Percentiles rank a stretch among this genome's conserved stretches.
phyloP scores from a whole-genome alignment of 2,888 invertebrate genomes.

The Clitarchus hookeri region DNA sequence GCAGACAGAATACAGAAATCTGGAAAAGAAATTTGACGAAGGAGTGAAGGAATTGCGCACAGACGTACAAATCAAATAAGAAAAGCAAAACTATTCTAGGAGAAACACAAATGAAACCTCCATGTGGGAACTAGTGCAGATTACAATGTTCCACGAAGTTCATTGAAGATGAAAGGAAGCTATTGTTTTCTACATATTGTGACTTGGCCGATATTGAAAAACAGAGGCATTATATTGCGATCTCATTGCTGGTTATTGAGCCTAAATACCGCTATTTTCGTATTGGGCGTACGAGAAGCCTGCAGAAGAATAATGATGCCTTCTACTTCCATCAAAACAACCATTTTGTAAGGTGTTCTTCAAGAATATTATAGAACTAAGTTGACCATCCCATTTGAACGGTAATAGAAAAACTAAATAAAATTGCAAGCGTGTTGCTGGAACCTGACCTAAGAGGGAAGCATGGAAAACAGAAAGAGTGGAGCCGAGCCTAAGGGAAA shows the following conservation, averaged over 20 bases:
- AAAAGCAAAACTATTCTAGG: neutral
- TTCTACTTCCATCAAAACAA: neutral
- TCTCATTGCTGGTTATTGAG: no score
- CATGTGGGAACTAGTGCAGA: neutral
- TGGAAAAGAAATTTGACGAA: neutral
- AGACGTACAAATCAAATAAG: neutral
- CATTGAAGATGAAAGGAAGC: no score
- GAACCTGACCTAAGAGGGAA: neutral
- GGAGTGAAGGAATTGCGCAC: neutral
- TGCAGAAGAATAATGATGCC: neutral
- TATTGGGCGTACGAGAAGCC: neutral
- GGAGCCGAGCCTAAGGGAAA: neutral
- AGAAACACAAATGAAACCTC: neutral
- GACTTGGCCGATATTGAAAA: neutral
- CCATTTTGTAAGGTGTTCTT: neutral
- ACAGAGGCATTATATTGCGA: neutral
- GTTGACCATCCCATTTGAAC: neutral
- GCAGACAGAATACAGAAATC: neutral
- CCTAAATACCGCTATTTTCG: no score
- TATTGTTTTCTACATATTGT: neutral
- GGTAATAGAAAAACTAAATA: neutral
- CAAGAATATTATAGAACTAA: neutral
- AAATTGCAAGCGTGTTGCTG: neutral
- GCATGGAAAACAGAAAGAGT: neutral
- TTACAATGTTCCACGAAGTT: no score